phyloP scores from a whole-genome alignment of 2,888 invertebrate genomes.

The Brenthis daphne region DNA sequence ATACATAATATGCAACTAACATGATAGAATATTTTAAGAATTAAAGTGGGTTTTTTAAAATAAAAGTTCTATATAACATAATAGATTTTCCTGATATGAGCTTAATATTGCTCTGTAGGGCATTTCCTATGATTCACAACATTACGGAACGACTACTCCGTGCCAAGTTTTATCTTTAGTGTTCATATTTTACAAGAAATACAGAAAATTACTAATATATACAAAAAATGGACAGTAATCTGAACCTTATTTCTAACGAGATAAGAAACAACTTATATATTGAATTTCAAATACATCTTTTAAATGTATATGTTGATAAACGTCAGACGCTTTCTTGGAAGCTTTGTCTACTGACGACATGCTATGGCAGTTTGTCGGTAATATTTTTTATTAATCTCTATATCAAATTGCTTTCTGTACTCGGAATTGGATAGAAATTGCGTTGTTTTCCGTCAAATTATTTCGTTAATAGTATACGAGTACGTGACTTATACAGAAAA shows the following conservation, averaged over 20 bases:
- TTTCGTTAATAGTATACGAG: constrained; percentile 8
- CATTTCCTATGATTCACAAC: constrained; percentile 35
- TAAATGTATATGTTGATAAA: background rate
- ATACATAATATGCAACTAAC: too few species aligned
- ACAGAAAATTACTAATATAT: constrained; percentile 12
- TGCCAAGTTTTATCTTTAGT: constrained; percentile 49
- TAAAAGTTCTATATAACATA: constrained; percentile 2
- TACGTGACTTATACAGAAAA: constrained; percentile 15
- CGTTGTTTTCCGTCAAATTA: constrained; percentile 4
- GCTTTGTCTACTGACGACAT: constrained; percentile 24
- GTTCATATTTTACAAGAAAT: constrained; percentile 39
- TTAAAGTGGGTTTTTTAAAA: background rate
- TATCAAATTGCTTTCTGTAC: constrained; percentile 42
- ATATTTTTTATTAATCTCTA: constrained; percentile 40
- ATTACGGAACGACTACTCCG: constrained; percentile 37
- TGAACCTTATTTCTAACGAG: constrained; percentile 32
- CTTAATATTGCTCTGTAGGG: constrained; percentile 5
- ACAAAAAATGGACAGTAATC: constrained; percentile 21
- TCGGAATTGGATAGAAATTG: constrained; percentile 32
- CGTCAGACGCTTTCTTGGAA: constrained; percentile 29
- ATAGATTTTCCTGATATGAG: too few species aligned
- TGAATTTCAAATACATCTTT: background rate
- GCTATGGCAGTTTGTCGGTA: constrained; percentile 29
- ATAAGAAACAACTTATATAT: constrained; percentile 2
- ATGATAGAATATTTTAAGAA: too few species aligned